These are phyloP conservation scores for Spea bombifrons DNA, from an alignment of 2,113 vertebrate species.

Conservation along the genomic window DNA sequence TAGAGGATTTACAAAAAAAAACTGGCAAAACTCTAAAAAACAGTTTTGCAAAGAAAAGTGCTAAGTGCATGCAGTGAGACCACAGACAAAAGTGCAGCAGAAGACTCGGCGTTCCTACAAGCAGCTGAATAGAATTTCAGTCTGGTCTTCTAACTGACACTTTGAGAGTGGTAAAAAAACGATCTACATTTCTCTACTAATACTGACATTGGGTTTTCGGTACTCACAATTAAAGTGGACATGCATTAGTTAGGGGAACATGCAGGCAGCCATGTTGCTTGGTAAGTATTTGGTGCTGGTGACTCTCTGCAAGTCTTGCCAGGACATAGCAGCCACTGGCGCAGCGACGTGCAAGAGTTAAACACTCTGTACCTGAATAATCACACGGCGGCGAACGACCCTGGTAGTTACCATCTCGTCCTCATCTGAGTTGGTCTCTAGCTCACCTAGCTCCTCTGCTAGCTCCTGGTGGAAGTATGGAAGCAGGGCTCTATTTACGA, in stretches of 20 bases:
- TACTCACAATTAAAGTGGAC: slow-evolving; percentile 8
- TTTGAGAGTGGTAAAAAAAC: slow-evolving; percentile 28
- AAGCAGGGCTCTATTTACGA: slow-evolving; percentile 60
- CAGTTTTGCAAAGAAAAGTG: slow-evolving; percentile 35
- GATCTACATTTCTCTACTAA: slow-evolving; percentile 7
- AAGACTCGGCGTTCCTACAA: not conserved
- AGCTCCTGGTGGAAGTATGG: slow-evolving; percentile 82
- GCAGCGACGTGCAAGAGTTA: slow-evolving; percentile 43
- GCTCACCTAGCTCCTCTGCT: slow-evolving; percentile 82
- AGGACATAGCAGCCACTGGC: slow-evolving; percentile 20
- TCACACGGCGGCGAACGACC: slow-evolving; percentile 88
- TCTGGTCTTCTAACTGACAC: slow-evolving; percentile 30
- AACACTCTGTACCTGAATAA: slow-evolving; percentile 85
- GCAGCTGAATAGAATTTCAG: not conserved
- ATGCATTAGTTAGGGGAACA: slow-evolving; percentile 41
- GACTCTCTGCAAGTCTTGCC: not conserved
- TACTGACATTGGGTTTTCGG: not conserved
- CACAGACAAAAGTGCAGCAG: slow-evolving; percentile 31
- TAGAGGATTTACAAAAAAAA: not conserved
- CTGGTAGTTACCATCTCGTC: slow-evolving; percentile 92
- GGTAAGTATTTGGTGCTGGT: not conserved
- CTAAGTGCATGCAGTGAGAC: slow-evolving; percentile 35
- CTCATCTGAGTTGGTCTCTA: slow-evolving; percentile 88
- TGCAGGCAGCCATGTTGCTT: slow-evolving; percentile 36
- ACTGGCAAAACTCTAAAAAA: slow-evolving; percentile 11